Percentiles rank a stretch among this genome's conserved stretches.
Evolutionary conservation across 2,113 vertebrate genomes (phyloP).

Genomic region (Phoxinus phoxinus): DNA sequence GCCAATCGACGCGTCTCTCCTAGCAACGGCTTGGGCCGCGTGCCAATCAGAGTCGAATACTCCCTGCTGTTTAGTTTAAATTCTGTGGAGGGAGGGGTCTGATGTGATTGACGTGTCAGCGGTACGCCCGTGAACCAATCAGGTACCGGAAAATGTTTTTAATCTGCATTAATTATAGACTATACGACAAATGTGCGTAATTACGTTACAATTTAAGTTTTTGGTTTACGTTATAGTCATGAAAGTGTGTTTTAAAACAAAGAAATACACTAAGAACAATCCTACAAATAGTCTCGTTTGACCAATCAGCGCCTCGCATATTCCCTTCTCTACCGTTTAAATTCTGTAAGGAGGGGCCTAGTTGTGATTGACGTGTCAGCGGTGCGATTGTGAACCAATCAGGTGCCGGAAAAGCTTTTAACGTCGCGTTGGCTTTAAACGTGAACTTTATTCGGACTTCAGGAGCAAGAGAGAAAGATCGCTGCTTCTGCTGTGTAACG

Average conservation of each 20-base stretch:
- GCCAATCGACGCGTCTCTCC: constrained; percentile 63
- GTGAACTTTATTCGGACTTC: constrained; percentile 4
- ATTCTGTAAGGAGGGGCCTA: constrained; percentile 51
- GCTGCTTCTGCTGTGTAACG: no score
- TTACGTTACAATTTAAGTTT: no score
- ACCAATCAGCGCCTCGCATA: constrained; percentile 40
- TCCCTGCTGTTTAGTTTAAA: constrained; percentile 70
- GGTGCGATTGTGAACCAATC: constrained; percentile 66
- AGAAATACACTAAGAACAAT: no score
- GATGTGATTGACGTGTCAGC: constrained; percentile 37
- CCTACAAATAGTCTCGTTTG: no score
- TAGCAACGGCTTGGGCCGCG: constrained; percentile 75
- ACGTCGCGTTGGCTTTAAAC: constrained; percentile 50
- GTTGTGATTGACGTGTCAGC: constrained; percentile 37
- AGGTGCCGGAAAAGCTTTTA: background rate
- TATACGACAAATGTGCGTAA: no score
- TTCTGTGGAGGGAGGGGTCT: constrained; percentile 51
- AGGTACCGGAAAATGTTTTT: background rate
- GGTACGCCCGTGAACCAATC: constrained; percentile 66
- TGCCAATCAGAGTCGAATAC: constrained; percentile 67
- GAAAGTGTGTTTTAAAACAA: no score
- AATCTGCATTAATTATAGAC: no score
- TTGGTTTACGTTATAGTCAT: no score
- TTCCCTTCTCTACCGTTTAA: constrained; percentile 70
- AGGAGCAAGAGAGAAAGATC: background rate